Percentiles rank a stretch among this genome's conserved stretches.
Evolutionary conservation across 2,113 vertebrate species (phyloP).

Genomic region (Castor canadensis): DNA sequence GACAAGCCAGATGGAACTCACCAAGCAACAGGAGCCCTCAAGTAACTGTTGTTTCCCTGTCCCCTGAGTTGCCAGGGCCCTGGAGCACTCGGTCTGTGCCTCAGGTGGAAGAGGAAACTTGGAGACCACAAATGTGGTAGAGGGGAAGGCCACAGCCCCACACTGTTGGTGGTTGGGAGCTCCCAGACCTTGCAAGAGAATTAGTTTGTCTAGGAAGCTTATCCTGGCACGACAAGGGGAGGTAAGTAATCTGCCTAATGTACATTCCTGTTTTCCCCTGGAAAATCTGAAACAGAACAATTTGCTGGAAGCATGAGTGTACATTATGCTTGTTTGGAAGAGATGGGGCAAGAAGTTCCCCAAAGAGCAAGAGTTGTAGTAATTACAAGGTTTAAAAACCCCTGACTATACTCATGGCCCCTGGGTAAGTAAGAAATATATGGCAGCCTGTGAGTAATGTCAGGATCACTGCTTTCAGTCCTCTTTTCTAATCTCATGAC

Average conservation of each 20-base stretch:
- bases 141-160: neutral
- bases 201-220: slow-evolving; percentile 40
- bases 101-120: neutral
- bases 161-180: neutral
- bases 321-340: neutral
- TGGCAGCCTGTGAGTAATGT: neutral
- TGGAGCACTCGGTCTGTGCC: neutral
- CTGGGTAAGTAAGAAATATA: neutral
- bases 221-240: neutral
- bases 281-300: slow-evolving; percentile 30
- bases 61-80: neutral
- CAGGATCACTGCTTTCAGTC: neutral
- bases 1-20: neutral
- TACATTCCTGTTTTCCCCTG: slow-evolving; percentile 14
- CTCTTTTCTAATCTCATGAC: neutral
- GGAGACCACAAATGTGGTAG: rapidly evolving
- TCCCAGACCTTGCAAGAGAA: neutral
- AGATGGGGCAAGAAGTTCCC: neutral
- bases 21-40: neutral
- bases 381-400: neutral
- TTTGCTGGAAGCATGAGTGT: neutral
- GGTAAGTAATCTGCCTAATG: slow-evolving; percentile 24
- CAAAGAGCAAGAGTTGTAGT: neutral
- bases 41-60: neutral
- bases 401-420: neutral